Evolutionary conservation across 2,797 vertebrate genomes (phyloP).

Genomic region (Yasuhikotakia modesta): DNA sequence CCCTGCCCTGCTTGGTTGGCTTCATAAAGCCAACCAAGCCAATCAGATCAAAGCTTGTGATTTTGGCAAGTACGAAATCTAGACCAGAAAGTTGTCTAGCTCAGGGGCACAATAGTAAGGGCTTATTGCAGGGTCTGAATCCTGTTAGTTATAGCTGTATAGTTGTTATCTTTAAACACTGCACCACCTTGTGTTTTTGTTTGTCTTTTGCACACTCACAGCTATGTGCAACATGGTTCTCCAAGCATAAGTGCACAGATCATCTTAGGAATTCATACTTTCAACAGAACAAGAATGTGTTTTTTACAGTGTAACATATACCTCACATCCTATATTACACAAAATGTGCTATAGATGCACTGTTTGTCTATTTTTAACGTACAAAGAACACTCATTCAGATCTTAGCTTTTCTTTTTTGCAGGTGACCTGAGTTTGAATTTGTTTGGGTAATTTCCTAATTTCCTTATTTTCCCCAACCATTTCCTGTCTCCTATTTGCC

Average conservation of each 20-base stretch:
- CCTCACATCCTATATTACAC: not conserved
- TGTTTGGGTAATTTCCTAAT: not conserved
- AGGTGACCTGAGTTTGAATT: not conserved
- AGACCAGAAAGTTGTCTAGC: no score
- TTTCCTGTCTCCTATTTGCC: not conserved
- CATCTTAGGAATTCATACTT: not conserved
- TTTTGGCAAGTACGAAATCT: no score
- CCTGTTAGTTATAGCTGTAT: no score
- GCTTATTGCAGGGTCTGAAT: no score
- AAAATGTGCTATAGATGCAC: not conserved
- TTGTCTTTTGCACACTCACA: conserved; percentile 58
- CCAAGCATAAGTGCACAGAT: not conserved
- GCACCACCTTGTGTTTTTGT: no score
- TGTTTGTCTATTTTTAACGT: not conserved
- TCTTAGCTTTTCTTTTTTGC: not conserved
- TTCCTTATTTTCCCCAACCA: not conserved
- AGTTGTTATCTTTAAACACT: no score
- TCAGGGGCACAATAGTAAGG: no score
- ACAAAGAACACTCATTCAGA: no score
- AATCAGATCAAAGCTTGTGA: no score
- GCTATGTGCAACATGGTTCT: conserved; percentile 66
- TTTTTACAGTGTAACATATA: conserved; percentile 1
- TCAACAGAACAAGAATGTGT: not conserved
- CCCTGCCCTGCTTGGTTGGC: no score
- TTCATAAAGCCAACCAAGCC: no score